Base-by-base conservation (phyloP, 2,888 invertebrate genomes). In the Pammene aurita region DNA sequence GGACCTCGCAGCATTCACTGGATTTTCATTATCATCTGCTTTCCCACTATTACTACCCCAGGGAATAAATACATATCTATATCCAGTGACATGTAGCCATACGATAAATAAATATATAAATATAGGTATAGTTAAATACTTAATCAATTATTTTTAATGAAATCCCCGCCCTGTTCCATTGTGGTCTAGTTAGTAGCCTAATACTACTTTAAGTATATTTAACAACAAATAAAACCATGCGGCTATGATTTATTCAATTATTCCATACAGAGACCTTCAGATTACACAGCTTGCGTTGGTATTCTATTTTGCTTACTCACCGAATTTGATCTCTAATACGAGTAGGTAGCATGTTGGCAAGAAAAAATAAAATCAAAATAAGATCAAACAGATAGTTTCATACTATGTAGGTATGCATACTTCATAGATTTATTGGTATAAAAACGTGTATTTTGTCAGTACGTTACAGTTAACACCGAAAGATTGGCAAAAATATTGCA, bases 251-350 rank as follows among this genome's bases (percentile, higher is more conserved):
- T 26, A 26, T 26, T 52, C 52, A n/a, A 48, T 48, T 7, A 48
- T 50, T 52, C 52, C 26, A 7, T 52, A 13, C 26, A 26, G 18
- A 52, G 18, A 26, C 52, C 52, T 52, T 13, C 52, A 52, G 26
- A 13, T 52, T 52, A 26, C 16, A 26, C 52, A 14, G 14, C 44
- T 55, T 56, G 6, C 14, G 34, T 56, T 18, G 38, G 41, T 34
- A 34, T 16, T 18, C 14, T 5, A 5, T 35, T 18, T 34, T 50
- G 26, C 13, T 56, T 58, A 66, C 67, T 73, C 46, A 73, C 66
- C 58, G 68, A 69, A 67, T 65, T 58, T n/a, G 72, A 66, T 52
- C 56, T 61, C 67, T 70, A 18, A 26, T 26, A 46, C 46, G 52
- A 26, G 52, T 52, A 34, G 38, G 44, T 16, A 67, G 70, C 69